Conservation (phyloP, 2,888 invertebrate species). For the Megamerina dolium region DNA sequence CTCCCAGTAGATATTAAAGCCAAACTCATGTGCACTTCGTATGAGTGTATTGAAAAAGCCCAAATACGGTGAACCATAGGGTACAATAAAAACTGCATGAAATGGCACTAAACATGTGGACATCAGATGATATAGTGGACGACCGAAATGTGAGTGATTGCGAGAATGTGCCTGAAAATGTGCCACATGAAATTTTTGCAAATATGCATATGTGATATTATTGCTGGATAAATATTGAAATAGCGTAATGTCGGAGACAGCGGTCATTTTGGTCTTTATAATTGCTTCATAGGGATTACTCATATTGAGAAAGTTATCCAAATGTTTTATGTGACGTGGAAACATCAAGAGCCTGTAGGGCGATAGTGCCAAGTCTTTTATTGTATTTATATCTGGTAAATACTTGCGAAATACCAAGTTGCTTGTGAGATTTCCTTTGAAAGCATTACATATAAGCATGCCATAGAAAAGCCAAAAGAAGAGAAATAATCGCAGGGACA, state of each 20-base stretch:
- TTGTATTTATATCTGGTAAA: constrained; percentile 38
- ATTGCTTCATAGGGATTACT: constrained; percentile 23
- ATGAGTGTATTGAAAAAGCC: constrained; percentile 51
- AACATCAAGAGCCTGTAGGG: constrained; percentile 42
- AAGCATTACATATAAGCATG: constrained; percentile 42
- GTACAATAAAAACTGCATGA: constrained; percentile 53
- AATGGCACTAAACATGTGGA: constrained; percentile 55
- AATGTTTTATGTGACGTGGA: constrained; percentile 46
- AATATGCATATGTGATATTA: constrained; percentile 50
- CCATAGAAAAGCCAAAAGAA: constrained; percentile 42
- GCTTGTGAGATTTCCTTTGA: constrained; percentile 44
- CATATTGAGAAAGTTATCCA: constrained; percentile 46
- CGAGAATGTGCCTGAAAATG: constrained; percentile 31
- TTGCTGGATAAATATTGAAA: constrained; percentile 46
- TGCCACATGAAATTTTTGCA: constrained; percentile 51
- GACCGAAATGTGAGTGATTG: constrained; percentile 41
- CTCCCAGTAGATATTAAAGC: constrained; percentile 50
- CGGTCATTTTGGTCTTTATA: constrained; percentile 44
- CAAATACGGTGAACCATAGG: constrained; percentile 57
- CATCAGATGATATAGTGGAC: constrained; percentile 52
- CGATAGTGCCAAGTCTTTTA: constrained; percentile 35
- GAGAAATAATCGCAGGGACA: constrained; percentile 33
- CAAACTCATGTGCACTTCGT: constrained; percentile 51
- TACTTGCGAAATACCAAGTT: constrained; percentile 39
- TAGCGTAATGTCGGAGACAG: constrained; percentile 49